phyloP scores from a whole-genome alignment of 1,140 invertebrate species.

The Drosophila suzukii region DNA sequence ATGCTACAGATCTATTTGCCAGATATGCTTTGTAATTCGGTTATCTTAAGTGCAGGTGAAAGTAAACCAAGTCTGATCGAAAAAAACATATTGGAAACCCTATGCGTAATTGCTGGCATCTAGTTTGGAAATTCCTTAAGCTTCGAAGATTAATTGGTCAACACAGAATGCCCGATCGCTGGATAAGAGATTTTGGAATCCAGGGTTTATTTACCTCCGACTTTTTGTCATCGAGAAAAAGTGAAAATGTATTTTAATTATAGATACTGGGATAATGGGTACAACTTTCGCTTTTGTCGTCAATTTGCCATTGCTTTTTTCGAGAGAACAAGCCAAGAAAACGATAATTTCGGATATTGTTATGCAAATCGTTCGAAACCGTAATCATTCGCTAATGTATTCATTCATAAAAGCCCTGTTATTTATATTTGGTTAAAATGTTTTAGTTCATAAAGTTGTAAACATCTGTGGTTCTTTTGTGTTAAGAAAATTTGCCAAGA shows the following conservation, averaged over 20 bases:
- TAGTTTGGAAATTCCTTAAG: neutral
- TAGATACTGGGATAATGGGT: conserved; percentile 41
- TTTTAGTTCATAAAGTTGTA: neutral
- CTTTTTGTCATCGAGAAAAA: conserved; percentile 28
- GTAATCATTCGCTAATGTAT: conserved; percentile 27
- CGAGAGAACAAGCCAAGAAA: conserved; percentile 29
- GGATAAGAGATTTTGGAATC: conserved; percentile 8
- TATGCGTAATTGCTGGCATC: conserved; percentile 6
- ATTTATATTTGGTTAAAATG: conserved; percentile 9
- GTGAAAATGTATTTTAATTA: conserved; percentile 54
- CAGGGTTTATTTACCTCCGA: conserved; percentile 26
- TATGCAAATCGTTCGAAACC: conserved; percentile 33
- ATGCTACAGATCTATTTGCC: conserved; percentile 9
- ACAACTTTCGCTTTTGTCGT: conserved; percentile 53
- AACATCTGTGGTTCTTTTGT: conserved; percentile 4
- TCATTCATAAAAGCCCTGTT: conserved; percentile 48
- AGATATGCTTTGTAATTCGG: conserved; percentile 27
- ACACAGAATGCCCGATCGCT: conserved; percentile 25
- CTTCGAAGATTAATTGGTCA: conserved; percentile 2
- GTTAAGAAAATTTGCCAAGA: neutral
- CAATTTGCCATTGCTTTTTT: conserved; percentile 43
- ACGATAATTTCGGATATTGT: conserved; percentile 41
- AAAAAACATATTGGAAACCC: neutral
- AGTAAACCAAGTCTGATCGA: conserved; percentile 20
- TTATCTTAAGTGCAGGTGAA: conserved; percentile 34